Conservation (phyloP, 2,797 vertebrate species). For the Uromys caudimaculatus region DNA sequence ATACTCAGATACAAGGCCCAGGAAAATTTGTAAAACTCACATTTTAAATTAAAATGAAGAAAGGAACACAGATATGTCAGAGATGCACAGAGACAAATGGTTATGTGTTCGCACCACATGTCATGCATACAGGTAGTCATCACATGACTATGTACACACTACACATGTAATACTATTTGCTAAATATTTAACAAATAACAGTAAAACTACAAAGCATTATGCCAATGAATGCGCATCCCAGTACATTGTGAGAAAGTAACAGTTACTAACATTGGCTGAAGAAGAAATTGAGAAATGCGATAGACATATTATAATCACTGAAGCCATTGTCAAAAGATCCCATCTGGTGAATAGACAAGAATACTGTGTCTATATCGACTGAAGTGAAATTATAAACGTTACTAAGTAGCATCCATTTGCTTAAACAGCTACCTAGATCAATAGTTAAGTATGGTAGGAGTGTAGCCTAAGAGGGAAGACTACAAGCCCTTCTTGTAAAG, state of each 20-base stretch:
- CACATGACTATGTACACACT: neutral
- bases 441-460: neutral
- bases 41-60: constrained; percentile 43
- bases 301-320: neutral
- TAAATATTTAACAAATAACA: constrained; percentile 2
- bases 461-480: neutral
- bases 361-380: neutral
- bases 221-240: neutral
- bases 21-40: neutral
- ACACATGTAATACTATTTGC: neutral
- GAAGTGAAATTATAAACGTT: neutral
- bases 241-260: neutral
- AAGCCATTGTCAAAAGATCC: neutral
- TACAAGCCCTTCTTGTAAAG: neutral
- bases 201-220: neutral
- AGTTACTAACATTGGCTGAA: neutral
- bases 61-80: neutral
- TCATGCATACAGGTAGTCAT: neutral
- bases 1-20: neutral
- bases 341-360: neutral
- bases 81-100: neutral
- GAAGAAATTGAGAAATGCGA: neutral
- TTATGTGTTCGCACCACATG: neutral
- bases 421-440: neutral
- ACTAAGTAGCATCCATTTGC: neutral